These are phyloP conservation scores for Corvus hawaiiensis DNA, from an alignment of 2,113 vertebrate genomes.

Conservation along the genomic window DNA sequence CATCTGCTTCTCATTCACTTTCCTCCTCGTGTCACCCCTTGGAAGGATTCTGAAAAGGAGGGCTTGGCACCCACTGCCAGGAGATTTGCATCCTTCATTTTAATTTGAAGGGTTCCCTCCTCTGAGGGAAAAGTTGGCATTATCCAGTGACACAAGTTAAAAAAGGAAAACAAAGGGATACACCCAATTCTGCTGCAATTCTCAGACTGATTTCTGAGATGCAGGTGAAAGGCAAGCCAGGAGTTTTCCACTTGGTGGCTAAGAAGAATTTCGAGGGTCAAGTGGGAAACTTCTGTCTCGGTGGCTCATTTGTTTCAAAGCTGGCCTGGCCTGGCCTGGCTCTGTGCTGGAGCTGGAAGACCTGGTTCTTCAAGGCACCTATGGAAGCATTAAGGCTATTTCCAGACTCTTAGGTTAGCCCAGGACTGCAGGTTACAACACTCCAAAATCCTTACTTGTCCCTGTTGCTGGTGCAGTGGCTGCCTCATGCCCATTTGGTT, in stretches of 20 bases:
- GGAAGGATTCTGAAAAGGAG: conserved; percentile 17
- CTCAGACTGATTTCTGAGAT: neutral
- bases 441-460: neutral
- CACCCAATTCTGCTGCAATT: conserved; percentile 8
- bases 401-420: neutral
- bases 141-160: neutral
- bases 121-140: conserved; percentile 9
- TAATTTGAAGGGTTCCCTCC: neutral
- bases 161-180: conserved; percentile 46
- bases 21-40: neutral
- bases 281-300: neutral
- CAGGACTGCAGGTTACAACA: neutral
- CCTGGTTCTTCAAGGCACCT: neutral
- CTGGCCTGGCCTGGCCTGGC: neutral
- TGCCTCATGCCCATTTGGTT: neutral
- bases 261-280: neutral
- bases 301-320: neutral
- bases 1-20: conserved; percentile 56
- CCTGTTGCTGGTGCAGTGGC: neutral
- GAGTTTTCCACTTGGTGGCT: neutral
- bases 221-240: conserved; percentile 29
- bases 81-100: conserved; percentile 34
- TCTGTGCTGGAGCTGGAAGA: neutral
- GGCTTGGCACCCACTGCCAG: neutral
- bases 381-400: neutral